phyloP scores from a whole-genome alignment of 2,888 invertebrate species.

The Pocota personata region DNA sequence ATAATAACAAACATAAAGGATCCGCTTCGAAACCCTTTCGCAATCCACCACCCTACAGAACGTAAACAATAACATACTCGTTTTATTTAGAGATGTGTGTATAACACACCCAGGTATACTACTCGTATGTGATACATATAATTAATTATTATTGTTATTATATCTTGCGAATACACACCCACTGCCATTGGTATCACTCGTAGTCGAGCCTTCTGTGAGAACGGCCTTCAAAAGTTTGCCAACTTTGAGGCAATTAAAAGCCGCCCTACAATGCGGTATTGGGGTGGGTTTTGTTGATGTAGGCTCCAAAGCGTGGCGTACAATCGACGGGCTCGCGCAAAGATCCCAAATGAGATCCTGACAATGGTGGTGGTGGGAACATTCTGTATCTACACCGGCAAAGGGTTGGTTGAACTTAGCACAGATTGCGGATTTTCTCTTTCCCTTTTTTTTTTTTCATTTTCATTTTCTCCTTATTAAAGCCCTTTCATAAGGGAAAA shows the following conservation, averaged over 20 bases:
- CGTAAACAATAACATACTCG: conserved; percentile 28
- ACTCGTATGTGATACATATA: conserved; percentile 59
- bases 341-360: conserved; percentile 16
- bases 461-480: conserved; percentile 5
- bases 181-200: too few relatives aligned
- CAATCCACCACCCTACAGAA: not conserved
- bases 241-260: conserved; percentile 66
- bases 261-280: conserved; percentile 6
- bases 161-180: conserved; percentile 40
- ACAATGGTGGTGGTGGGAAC: not conserved
- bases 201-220: not conserved
- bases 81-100: conserved; percentile 12
- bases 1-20: conserved; percentile 30
- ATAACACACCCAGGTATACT: conserved; percentile 19
- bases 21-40: conserved; percentile 5
- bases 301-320: conserved; percentile 11
- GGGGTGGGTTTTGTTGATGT: not conserved
- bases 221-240: conserved; percentile 20
- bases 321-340: conserved; percentile 3
- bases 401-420: conserved; percentile 54
- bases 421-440: conserved; percentile 33
- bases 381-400: not conserved
- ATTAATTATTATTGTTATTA: conserved; percentile 70
- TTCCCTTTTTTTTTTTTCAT: conserved; percentile 12
- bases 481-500: conserved; percentile 4